Percentiles rank a stretch among this genome's conserved stretches.
Conservation (phyloP, 2,888 invertebrate species). For the Pimpla rufipes region DNA sequence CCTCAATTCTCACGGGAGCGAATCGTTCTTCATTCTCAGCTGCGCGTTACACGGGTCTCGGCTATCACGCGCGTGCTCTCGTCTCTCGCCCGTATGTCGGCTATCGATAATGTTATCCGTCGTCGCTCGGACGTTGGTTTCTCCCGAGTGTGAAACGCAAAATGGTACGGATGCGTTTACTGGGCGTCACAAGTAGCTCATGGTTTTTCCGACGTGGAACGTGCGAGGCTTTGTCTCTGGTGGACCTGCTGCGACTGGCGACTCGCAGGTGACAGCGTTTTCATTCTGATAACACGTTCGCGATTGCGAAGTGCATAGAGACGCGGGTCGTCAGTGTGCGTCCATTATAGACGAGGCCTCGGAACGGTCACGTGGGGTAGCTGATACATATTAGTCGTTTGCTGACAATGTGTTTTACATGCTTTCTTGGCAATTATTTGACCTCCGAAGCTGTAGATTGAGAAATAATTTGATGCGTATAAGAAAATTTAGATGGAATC, state of each 20-base stretch:
- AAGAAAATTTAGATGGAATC: not conserved
- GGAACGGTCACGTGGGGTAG: not conserved
- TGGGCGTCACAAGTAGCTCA: not conserved
- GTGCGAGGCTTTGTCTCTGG: not conserved
- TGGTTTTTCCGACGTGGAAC: not conserved
- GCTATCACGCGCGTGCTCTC: slow-evolving; percentile 17
- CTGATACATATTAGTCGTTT: no score
- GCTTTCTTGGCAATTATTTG: not conserved
- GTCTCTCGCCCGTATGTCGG: slow-evolving; percentile 25
- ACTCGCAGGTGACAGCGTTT: not conserved
- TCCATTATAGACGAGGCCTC: slow-evolving; percentile 12
- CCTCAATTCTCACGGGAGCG: slow-evolving; percentile 5
- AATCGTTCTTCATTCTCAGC: slow-evolving; percentile 1
- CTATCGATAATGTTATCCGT: slow-evolving; percentile 53
- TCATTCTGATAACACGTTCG: no score
- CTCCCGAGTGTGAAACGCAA: slow-evolving; percentile 48
- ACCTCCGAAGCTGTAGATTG: not conserved
- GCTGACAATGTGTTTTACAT: no score
- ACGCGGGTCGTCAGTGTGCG: not conserved
- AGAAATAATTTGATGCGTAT: not conserved
- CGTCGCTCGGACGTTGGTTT: slow-evolving; percentile 46
- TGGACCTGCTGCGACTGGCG: no score
- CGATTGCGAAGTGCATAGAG: no score
- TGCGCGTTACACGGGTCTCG: slow-evolving; percentile 11
- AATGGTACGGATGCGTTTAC: slow-evolving; percentile 56